Conservation (phyloP, 1,140 invertebrate genomes). For the Gonatopus flavifemur region DNA sequence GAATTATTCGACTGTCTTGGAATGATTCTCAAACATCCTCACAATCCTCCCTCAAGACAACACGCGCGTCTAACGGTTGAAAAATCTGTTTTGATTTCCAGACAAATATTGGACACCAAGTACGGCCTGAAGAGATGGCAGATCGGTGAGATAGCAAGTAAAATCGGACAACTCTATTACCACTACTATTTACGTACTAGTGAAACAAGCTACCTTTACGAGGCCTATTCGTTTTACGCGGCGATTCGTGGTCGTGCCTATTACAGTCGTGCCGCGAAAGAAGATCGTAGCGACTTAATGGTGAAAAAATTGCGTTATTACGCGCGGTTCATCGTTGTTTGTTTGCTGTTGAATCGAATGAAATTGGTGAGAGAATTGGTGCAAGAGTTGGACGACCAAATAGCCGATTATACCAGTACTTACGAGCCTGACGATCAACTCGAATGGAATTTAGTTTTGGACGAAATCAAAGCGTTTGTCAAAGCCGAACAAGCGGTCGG, state of each 20-base stretch:
- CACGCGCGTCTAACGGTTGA: too few relatives aligned
- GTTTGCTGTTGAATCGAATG: slow-evolving; percentile 91
- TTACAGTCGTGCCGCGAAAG: slow-evolving; percentile 91
- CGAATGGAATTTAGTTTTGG: slow-evolving; percentile 92
- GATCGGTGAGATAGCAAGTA: slow-evolving; percentile 97
- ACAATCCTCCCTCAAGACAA: too few relatives aligned
- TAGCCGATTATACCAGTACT: slow-evolving; percentile 91
- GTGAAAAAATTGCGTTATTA: slow-evolving; percentile 97
- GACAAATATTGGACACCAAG: slow-evolving; percentile 84
- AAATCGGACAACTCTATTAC: slow-evolving; percentile 98
- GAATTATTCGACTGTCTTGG: too few relatives aligned
- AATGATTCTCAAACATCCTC: too few relatives aligned
- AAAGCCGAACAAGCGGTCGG: slow-evolving; percentile 88
- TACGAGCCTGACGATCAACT: slow-evolving; percentile 96
- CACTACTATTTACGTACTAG: slow-evolving; percentile 96
- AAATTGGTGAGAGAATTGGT: slow-evolving; percentile 91
- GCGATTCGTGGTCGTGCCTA: slow-evolving; percentile 92
- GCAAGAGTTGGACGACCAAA: slow-evolving; percentile 85
- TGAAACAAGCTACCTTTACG: slow-evolving; percentile 94
- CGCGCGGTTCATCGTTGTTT: slow-evolving; percentile 95
- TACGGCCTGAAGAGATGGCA: slow-evolving; percentile 97
- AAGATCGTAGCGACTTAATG: slow-evolving; percentile 94
- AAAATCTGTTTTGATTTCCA: too few relatives aligned
- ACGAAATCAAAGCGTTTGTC: slow-evolving; percentile 94
- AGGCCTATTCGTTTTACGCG: slow-evolving; percentile 95